Evolutionary conservation across 2,113 vertebrate species (phyloP).

Genomic region (Platysteira castanea): DNA sequence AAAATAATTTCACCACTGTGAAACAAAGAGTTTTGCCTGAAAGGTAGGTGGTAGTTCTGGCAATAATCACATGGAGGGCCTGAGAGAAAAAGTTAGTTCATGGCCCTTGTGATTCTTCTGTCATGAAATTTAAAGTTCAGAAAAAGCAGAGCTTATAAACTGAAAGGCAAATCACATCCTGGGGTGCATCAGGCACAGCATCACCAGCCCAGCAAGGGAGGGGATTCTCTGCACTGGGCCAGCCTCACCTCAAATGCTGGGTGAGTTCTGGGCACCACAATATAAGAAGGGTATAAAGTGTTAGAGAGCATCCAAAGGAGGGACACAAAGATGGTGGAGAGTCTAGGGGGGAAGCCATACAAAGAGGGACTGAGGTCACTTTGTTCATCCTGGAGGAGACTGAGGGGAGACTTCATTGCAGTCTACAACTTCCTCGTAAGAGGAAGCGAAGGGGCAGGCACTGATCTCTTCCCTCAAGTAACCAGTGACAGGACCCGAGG

Average conservation of each 20-base stretch:
- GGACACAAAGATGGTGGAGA: no score
- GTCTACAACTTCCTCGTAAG: not conserved
- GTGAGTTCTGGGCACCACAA: accelerated
- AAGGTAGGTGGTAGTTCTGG: not conserved
- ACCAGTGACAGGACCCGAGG: accelerated
- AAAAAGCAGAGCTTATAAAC: not conserved
- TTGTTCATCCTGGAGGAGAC: not conserved
- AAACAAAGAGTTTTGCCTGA: not conserved
- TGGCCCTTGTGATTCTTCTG: not conserved
- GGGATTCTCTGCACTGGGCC: not conserved
- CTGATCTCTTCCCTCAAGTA: not conserved
- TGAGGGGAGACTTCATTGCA: not conserved
- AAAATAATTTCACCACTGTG: not conserved
- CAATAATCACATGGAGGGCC: accelerated
- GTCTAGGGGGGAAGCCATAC: not conserved
- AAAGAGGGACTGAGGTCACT: not conserved
- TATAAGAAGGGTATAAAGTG: not conserved
- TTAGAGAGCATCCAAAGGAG: not conserved
- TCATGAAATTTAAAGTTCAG: not conserved
- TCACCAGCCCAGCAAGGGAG: accelerated
- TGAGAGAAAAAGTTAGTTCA: not conserved
- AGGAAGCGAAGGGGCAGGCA: not conserved
- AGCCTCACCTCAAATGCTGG: accelerated
- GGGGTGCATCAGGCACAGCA: not conserved
- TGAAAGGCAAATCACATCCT: not conserved